Evolutionary conservation across 2,888 invertebrate species (phyloP).

Genomic region (Slavum lentiscoides): DNA sequence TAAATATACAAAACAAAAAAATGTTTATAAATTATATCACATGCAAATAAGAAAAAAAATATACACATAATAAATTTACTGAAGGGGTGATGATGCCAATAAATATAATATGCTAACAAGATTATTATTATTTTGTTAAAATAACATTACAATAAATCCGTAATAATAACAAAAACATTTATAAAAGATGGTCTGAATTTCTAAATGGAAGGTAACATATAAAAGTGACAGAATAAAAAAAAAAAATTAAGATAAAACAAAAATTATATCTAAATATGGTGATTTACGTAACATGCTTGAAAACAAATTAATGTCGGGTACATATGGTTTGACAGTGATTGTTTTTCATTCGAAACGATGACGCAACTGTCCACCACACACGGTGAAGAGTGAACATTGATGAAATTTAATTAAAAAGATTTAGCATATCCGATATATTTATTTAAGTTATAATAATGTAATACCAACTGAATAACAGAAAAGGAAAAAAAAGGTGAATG

Average conservation of each 20-base stretch:
- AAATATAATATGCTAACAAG: conserved; percentile 31
- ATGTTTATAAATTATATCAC: conserved; percentile 47
- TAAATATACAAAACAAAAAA: conserved; percentile 46
- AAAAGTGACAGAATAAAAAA: conserved; percentile 9
- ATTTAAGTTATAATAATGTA: neutral
- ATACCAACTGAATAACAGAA: conserved; percentile 4
- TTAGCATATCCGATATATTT: neutral
- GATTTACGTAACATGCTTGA: neutral
- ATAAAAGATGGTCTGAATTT: conserved; percentile 39
- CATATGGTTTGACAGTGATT: neutral
- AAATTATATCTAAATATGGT: conserved; percentile 11
- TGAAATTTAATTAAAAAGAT: neutral
- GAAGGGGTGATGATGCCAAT: conserved; percentile 21
- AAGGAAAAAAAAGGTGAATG: too few species aligned
- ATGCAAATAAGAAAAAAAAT: conserved; percentile 24
- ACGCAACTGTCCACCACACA: neutral
- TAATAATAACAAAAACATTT: conserved; percentile 37
- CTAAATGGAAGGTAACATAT: conserved; percentile 38
- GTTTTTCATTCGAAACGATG: neutral
- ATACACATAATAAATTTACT: conserved; percentile 16
- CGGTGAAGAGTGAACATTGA: conserved; percentile 2
- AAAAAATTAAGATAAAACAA: neutral
- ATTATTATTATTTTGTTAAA: conserved; percentile 3
- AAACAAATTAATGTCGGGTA: neutral
- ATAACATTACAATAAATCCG: conserved; percentile 41